Conservation (phyloP, 2,113 vertebrate species). For the Malurus alboscapulatus region DNA sequence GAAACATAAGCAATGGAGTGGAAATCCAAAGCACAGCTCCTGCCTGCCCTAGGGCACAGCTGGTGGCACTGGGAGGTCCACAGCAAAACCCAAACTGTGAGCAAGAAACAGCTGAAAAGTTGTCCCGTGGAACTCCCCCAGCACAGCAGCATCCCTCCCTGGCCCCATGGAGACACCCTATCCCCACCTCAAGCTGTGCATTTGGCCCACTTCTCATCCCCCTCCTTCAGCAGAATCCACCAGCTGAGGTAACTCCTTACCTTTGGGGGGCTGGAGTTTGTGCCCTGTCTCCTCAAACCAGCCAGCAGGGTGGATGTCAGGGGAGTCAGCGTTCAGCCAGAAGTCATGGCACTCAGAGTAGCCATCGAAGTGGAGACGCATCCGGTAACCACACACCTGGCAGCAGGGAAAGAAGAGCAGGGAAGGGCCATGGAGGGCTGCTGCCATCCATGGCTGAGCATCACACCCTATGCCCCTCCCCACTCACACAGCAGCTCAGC, state of each 20-base stretch:
- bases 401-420: neutral
- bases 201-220: neutral
- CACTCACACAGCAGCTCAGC: neutral
- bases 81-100: neutral
- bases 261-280: slow-evolving; percentile 94
- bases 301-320: slow-evolving; percentile 90
- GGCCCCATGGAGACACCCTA: neutral
- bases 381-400: slow-evolving; percentile 92
- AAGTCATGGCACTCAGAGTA: slow-evolving; percentile 98
- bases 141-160: neutral
- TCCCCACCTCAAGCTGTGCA: neutral
- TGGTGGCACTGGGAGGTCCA: neutral
- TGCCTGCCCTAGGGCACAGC: neutral
- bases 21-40: neutral
- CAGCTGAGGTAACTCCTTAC: slow-evolving; percentile 69
- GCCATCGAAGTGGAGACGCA: slow-evolving; percentile 95
- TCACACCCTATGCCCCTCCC: fast-evolving
- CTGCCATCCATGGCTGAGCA: neutral
- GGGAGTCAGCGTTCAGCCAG: slow-evolving; percentile 94
- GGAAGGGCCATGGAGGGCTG: neutral
- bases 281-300: slow-evolving; percentile 96
- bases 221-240: neutral
- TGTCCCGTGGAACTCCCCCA: neutral
- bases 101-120: neutral
- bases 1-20: neutral